Base-by-base conservation (phyloP, 2,888 invertebrate species). In the Brenthis hecate region DNA sequence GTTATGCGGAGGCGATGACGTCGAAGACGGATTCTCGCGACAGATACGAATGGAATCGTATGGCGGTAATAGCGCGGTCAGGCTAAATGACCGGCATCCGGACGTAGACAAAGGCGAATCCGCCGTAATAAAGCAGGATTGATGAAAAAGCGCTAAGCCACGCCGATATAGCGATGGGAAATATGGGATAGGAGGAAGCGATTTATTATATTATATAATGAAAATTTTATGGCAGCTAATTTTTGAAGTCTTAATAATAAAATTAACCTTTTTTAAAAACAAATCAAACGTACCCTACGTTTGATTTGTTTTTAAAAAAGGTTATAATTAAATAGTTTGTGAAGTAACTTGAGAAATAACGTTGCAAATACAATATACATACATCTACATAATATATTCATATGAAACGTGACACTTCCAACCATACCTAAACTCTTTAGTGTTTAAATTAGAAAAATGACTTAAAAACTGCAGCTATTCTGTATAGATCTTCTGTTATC, bases 111-210 rank as follows among this genome's bases (percentile, higher is more conserved):
- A 90, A 89, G 88, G 90, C 88, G 91, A 86, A 89, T 87, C 89
- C 87, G 81, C 86, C 83, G 91, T 91, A 93, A 93, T 93, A 93
- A 93, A 93, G 90, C 89, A 92, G 93, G 93, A 93, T 93, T 93
- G 93, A 93, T 93, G 93, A 93, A 93, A 93, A 93, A 92, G 92
- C 91, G 94, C 94, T 94, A 94, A 94, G 93, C 92, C 91, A 87
- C 89, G 91, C 93, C 93, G 93, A 92, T 93, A 93, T 93, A 92
- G 81, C 79, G 75, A 69, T 55, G 65, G 58, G 76, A 72, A 66
- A 65, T 72, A 76, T 81, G 81, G 64, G 57, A 78, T 51, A 72
- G 76, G 78, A 73, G 75, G 77, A 4, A 73, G 78, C 78, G 78
- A 56, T 62, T 68, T 43, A 43, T 43, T 2, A 8, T 43, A 43